Evolutionary conservation across 2,888 invertebrate genomes (phyloP), one percentile per base, ranked within the genome.

Genomic region (Acronicta leporina): DNA sequence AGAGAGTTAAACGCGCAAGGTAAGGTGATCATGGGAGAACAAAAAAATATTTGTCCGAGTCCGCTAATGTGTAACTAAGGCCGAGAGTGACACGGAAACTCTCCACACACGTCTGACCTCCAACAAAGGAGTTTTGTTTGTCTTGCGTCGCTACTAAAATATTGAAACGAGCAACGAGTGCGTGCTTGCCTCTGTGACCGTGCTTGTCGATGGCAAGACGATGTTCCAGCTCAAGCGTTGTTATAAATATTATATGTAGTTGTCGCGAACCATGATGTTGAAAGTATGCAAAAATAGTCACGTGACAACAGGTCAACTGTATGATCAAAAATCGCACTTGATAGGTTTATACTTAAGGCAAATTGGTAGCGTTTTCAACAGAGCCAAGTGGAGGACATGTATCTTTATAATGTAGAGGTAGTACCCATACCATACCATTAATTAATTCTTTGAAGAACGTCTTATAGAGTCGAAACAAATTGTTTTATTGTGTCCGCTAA

Each of bases 141-240:
- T 81, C 79, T 87, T 90, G 87, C 84, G 87, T 90, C 92, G 92
- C 94, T 94, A 94, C 94, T 94, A 94, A 92, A 94, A 94, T 94
- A 94, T 94, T 94, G 91, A 87, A 88, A 90, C 89, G 90, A 88
- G 88, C 82, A 75, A 85, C 81, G 85, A 90, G 89, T 89, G 88
- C 89, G 86, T 88, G 90, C 88, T 86, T 79, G 81, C 81, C 87
- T 85, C 83, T 80, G 86, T 80, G 81, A 83, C 86, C 84, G 80
- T 81, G 85, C 86, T 83, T 82, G 77, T 79, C 79, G 49, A 74
- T 76, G 64, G 62, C 68, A 73, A 63, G 67, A 30, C 62, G 42
- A 71, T 62, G 43, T 38, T 73, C 81, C 85, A 88, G 73, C 77
- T 33, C 53, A 77, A 84, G 87, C 61, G 51, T 61, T 38, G 11